These are phyloP conservation scores for Nautilus pompilius DNA, from an alignment of 1,140 invertebrate species.

Conservation along the genomic window DNA sequence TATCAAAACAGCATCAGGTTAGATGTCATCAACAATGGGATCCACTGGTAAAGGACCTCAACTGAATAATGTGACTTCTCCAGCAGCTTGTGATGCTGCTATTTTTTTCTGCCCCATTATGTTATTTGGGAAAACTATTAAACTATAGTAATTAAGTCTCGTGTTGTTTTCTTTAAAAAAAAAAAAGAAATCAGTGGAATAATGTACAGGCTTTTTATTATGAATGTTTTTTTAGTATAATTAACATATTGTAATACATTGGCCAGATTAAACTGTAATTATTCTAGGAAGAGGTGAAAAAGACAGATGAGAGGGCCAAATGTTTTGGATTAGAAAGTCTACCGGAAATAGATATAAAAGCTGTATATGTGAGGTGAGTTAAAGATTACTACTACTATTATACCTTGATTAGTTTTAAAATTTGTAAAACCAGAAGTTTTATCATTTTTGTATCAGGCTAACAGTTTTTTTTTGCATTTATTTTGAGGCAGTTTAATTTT, in stretches of 20 bases:
- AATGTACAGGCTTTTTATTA: too few species aligned
- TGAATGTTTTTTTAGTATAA: constrained; percentile 10
- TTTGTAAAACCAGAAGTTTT: constrained; percentile 7
- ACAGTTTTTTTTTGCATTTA: background rate
- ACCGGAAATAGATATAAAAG: constrained; percentile 62
- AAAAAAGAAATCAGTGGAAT: too few species aligned
- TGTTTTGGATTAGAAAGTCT: constrained; percentile 66
- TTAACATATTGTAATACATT: background rate
- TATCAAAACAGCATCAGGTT: too few species aligned
- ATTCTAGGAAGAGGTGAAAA: constrained; percentile 61
- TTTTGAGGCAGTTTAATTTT: background rate
- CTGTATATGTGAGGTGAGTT: constrained; percentile 62
- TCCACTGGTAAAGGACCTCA: too few species aligned
- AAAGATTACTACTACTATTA: background rate
- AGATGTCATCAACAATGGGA: too few species aligned
- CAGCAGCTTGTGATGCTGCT: too few species aligned
- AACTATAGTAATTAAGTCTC: constrained; percentile 6
- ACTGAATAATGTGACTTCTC: too few species aligned
- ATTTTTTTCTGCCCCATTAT: too few species aligned
- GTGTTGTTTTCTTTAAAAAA: too few species aligned
- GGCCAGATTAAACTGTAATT: background rate
- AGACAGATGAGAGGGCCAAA: constrained; percentile 67
- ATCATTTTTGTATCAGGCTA: constrained; percentile 5
- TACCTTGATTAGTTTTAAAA: background rate
- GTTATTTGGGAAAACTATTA: background rate